Base-by-base conservation (phyloP, 2,797 vertebrate species). In the Enteromius anoplus region DNA sequence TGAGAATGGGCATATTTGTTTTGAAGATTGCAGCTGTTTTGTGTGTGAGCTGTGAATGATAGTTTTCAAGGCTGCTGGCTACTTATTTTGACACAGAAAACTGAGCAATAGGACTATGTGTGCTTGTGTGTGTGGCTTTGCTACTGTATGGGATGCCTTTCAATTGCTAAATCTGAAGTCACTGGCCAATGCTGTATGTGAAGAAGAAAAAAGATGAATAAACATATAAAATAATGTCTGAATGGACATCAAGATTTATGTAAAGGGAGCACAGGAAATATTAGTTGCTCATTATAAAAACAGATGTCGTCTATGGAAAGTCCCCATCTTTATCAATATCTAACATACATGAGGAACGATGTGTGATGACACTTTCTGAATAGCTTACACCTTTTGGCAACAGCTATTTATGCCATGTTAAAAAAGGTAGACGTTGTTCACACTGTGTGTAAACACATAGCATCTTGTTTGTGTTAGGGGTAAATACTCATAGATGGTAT, bases 291-390 rank as follows among this genome's bases (percentile, higher is more conserved):
- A 14, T 2, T 53, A 37, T 34, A 12, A 73, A 73, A 53, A n/a
- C 32, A 51, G 62, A 34, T 19, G 34, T 40, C n/a, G 12, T 37
- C 34, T 55, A 55, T 37, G 29, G 29, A 73, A 53, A 73, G 10
- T 73, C 11, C 19, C 19, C 19, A n/a, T 2, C 26, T 34, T 53
- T 21, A 51, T 53, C 47, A 34, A 6, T 32, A 12, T 3, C 32
- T 23, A 55, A 19, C 37, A 7, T 70, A n/a, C 29, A 17, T 19
- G 23, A 21, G n/a, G 29, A 19, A 65, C 19, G 3, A 34, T 17
- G 62, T 64, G 62, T 26, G 17, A 55, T 75, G 72, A 17, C 70
- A 71, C 69, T 47, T 71, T 47, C 69, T 71, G n/a, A 49, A 26
- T 17, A 73, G 21, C n/a, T 26, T 47, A 45, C 68, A 23, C 47